Evolutionary conservation across 2,888 invertebrate species (phyloP), one percentile per base, ranked within the genome.

Genomic region (Netelia virgata): DNA sequence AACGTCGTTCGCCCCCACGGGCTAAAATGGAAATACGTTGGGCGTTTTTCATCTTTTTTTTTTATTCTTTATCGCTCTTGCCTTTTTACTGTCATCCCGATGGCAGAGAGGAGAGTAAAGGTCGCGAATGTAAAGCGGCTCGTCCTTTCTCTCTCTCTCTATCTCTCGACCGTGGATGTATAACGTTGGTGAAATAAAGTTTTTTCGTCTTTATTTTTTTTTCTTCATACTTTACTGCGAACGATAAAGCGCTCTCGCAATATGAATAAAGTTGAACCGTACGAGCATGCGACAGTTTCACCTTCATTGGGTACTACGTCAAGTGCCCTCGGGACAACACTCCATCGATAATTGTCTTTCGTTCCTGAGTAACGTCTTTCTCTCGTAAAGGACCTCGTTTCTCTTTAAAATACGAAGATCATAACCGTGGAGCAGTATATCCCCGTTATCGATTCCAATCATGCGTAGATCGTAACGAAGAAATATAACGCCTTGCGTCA

Each of bases 191-290:
- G 16, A 18, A 53, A 72, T 82, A 76, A 76, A 82, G 47, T 82
- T 72, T 36, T 36, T 36, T 36, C 36, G 36, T 36, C 36, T 6
- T 36, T 36, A 36, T 36, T 36, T 36, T 36, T 36, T 36, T 72
- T 18, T 18, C 47, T 43, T 55, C 18, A 36, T 18, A 57, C 59
- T 66, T 72, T 57, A 66, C 43, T 70, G 50, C 36, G 28, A 70
- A 64, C 18, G 50, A 50, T 69, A 72, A 55, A 53, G 3, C 66
- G 59, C 57, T 6, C 57, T 57, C 57, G 68, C 11, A 3, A 70
- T 43, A 61, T 74, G 73, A 83, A 78, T 69, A 83, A 78, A 74
- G 23, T 78, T 76, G 18, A 69, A 77, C 63, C n/a, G 43, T 77
- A 16, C 23, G 43, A 74, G 53, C 14, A n/a, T 23, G 43, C 41